Conservation (phyloP, 2,113 vertebrate species). For the Calonectris borealis region DNA sequence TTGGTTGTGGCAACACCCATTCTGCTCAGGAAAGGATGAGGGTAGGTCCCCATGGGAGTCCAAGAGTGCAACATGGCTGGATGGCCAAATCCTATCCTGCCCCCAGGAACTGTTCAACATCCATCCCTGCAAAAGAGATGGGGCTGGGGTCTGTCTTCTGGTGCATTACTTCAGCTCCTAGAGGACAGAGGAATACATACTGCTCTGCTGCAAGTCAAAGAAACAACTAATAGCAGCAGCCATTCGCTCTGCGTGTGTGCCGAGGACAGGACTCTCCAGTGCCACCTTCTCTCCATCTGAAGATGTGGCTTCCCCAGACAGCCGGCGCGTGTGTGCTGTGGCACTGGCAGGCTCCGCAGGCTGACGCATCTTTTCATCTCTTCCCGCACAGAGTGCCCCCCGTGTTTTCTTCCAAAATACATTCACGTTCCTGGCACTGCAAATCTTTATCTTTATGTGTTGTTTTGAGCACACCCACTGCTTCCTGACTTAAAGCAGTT, state of each 20-base stretch:
- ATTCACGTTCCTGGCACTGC: constrained; percentile 48
- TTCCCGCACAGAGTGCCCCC: not conserved
- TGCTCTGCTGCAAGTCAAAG: not conserved
- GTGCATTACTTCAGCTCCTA: not conserved
- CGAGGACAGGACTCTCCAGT: not conserved
- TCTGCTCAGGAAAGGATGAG: not conserved
- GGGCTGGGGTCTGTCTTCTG: not conserved
- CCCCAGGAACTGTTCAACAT: not conserved
- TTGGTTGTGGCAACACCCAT: not conserved
- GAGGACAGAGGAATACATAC: not conserved
- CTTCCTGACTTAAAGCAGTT: constrained; percentile 58
- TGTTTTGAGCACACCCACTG: constrained; percentile 57
- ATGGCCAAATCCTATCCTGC: not conserved
- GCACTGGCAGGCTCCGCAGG: not conserved
- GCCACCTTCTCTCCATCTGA: not conserved
- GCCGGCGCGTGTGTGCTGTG: accelerated
- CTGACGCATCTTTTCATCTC: not conserved
- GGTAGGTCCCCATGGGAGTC: not conserved
- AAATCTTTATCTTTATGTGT: constrained; percentile 51
- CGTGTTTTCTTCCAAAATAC: constrained; percentile 14
- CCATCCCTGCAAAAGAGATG: not conserved
- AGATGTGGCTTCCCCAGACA: not conserved
- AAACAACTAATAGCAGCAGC: not conserved
- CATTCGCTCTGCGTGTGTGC: not conserved
- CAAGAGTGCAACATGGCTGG: not conserved